Conservation (phyloP, 2,113 vertebrate genomes). For the Labrus mixtus region DNA sequence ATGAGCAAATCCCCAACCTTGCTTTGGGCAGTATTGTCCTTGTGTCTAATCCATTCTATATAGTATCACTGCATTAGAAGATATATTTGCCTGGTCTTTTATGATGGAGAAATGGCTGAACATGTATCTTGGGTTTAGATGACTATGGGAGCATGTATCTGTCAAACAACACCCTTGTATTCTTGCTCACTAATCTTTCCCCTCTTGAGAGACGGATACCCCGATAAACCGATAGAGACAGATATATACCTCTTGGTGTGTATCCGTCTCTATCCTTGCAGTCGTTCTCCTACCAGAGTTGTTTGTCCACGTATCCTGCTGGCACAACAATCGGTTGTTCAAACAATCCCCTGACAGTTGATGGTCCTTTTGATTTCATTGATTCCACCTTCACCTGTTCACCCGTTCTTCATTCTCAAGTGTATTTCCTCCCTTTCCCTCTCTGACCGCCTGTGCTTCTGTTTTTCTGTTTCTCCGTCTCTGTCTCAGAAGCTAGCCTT, state of each 20-base stretch:
- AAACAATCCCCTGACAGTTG: conserved; percentile 11
- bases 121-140: not conserved
- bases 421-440: conserved; percentile 7
- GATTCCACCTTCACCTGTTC: conserved; percentile 26
- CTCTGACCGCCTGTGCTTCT: not conserved
- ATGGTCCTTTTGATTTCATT: conserved; percentile 15
- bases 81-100: not conserved
- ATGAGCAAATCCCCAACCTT: conserved; percentile 25
- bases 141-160: not conserved
- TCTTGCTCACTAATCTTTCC: not conserved
- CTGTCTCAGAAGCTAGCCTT: not conserved
- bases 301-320: not conserved
- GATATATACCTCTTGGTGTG: no score
- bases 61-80: not conserved
- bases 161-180: not conserved
- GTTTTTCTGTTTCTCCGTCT: not conserved
- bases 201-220: not conserved
- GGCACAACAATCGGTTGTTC: conserved; percentile 5
- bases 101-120: not conserved
- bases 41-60: not conserved
- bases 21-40: not conserved
- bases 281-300: conserved; percentile 4
- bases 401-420: not conserved
- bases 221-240: no score
- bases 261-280: not conserved